Evolutionary conservation across 1,140 invertebrate genomes (phyloP).

Genomic region (Alviniconcha marisindica): DNA sequence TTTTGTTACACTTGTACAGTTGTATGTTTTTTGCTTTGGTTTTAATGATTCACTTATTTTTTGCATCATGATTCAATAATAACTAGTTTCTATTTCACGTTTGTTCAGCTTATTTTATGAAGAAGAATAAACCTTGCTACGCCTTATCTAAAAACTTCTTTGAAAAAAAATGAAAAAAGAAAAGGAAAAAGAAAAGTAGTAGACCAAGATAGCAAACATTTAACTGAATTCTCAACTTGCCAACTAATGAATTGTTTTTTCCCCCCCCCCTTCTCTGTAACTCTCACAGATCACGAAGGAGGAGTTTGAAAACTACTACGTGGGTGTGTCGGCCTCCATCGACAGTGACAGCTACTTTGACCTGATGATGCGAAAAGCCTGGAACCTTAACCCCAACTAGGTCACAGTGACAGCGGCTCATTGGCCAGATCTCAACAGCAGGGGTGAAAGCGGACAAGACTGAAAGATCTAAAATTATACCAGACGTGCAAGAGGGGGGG

Average conservation of each 20-base stretch:
- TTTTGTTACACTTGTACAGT: neutral
- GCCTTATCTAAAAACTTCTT: too few relatives aligned
- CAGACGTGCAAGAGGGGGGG: too few relatives aligned
- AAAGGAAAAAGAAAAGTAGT: too few relatives aligned
- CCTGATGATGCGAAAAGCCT: conserved; percentile 57
- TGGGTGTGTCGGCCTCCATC: conserved; percentile 68
- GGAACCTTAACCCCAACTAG: conserved; percentile 30
- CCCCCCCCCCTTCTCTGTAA: too few relatives aligned
- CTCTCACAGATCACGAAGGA: conserved; percentile 58
- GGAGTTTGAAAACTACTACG: conserved; percentile 69
- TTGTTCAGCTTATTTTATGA: neutral
- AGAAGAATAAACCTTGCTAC: too few relatives aligned
- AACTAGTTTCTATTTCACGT: neutral
- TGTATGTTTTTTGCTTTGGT: neutral
- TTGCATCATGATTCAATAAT: too few relatives aligned
- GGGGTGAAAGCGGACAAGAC: too few relatives aligned
- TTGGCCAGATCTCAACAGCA: neutral
- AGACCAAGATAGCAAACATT: too few relatives aligned
- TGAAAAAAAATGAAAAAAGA: too few relatives aligned
- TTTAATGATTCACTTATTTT: neutral
- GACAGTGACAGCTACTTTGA: conserved; percentile 67
- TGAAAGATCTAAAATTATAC: too few relatives aligned
- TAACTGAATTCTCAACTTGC: too few relatives aligned
- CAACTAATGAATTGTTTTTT: neutral
- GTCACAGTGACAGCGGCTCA: neutral